Base-by-base conservation (phyloP, 2,113 vertebrate genomes). In the Notechis scutatus region DNA sequence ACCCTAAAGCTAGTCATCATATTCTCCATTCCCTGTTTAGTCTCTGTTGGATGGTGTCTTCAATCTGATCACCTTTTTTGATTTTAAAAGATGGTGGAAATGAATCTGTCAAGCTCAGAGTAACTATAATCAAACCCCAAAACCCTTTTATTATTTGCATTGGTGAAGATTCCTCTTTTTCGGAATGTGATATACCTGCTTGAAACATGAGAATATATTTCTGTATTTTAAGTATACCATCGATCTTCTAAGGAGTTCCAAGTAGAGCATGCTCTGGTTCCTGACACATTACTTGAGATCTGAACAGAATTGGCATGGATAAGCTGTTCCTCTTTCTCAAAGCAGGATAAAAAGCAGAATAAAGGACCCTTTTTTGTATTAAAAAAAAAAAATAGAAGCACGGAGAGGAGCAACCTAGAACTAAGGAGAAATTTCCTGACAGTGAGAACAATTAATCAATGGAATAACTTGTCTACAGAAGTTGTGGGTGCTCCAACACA, bases 81-180 rank as follows among this genome's bases (percentile, higher is more conserved):
- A 94, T 96, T 92, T 92, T 90, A 93, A 95, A 96, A 54, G 94
- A 20, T 24, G 39, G 29, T 90, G 4, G 89, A 90, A 45, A n/a
- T 9, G 64, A 93, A 59, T 45, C n/a, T 87, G 55, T 92, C 54
- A 50, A 34, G 29, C 14, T n/a, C 50, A 42, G 23, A 21, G 52
- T 3, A 42, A 26, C 12, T 56, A 26, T 91, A n/a, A 52, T 6
- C n/a, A 21, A 39, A 20, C n/a, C 23, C n/a, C n/a, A 34, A 42
- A 95, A 57, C 24, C 85, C 29, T 85, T 97, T 94, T 15, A 92
- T 96, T 95, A 94, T 64, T 94, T 90, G 90, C 42, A 26, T 1
- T 64, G 87, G 1, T 85, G 87, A 92, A 39, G 89, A 90, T 95
- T 92, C 91, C 10, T 21, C 50, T 39, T 45, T 34, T 34, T 39